Evolutionary conservation across 1,140 invertebrate genomes (phyloP).

Genomic region (Marisa cornuarietis): DNA sequence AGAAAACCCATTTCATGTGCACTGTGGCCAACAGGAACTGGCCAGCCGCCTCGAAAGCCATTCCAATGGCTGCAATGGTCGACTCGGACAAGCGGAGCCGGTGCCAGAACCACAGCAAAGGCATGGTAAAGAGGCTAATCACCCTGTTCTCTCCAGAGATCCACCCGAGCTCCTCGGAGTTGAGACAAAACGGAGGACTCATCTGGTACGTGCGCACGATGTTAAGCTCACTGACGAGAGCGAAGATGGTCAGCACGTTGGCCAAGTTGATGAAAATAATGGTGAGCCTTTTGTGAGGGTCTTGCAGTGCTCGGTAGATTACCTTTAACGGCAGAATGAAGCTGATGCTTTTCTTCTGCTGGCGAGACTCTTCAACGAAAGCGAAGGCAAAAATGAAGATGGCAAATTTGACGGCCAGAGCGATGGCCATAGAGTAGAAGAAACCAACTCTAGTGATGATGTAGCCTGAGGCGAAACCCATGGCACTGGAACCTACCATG

Average conservation of each 20-base stretch:
- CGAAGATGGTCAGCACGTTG: neutral
- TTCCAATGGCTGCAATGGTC: neutral
- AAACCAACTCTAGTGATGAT: neutral
- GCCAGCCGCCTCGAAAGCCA: neutral
- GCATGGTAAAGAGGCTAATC: neutral
- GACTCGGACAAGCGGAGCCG: neutral
- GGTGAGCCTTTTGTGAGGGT: neutral
- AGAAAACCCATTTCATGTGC: neutral
- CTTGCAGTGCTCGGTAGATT: neutral
- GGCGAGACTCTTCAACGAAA: neutral
- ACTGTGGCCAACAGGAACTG: neutral
- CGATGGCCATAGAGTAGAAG: neutral
- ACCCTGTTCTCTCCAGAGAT: neutral
- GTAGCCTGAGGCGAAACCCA: neutral
- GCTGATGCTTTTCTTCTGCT: conserved; percentile 4
- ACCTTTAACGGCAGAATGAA: neutral
- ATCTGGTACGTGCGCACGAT: conserved; percentile 1
- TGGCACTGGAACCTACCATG: neutral
- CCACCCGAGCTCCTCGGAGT: neutral
- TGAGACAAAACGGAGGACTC: conserved; percentile 2
- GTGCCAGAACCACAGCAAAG: neutral
- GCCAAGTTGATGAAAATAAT: neutral
- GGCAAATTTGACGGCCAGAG: neutral
- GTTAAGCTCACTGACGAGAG: neutral
- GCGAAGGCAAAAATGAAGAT: neutral